A percentile compares a stretch with the other conserved stretches of the same genome.
These are phyloP conservation scores for Kradibia gibbosae DNA, from an alignment of 1,140 invertebrate species.

Conservation along the genomic window DNA sequence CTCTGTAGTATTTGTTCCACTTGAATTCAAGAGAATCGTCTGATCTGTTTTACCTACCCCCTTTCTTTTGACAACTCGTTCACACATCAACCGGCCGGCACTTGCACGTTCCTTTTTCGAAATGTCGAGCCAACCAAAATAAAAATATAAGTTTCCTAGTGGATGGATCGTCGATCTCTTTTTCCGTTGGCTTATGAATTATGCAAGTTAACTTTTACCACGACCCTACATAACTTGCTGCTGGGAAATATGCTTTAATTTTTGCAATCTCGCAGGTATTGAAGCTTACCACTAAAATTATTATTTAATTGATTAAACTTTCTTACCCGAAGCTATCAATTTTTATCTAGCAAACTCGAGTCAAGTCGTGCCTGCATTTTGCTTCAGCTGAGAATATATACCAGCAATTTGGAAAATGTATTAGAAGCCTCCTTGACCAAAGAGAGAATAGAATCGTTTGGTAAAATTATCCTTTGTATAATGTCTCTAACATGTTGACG, in stretches of 20 bases:
- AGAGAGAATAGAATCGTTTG: not conserved
- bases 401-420: not conserved
- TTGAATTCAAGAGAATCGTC: not conserved
- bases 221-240: not conserved
- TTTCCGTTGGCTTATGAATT: slow-evolving; percentile 23
- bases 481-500: not conserved
- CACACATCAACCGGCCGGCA: not conserved
- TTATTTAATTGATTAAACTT: slow-evolving; percentile 3
- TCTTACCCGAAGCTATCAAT: not conserved
- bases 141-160: not conserved
- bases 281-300: slow-evolving; percentile 15
- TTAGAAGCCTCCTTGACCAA: not conserved
- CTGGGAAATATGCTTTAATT: not conserved
- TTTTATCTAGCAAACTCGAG: not conserved
- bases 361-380: not conserved
- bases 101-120: not conserved
- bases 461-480: not conserved
- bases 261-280: slow-evolving; percentile 6
- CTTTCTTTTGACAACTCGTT: not conserved
- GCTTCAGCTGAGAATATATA: not conserved
- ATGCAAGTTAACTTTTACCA: slow-evolving; percentile 3
- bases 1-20: not conserved
- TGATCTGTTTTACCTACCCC: not conserved
- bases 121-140: not conserved
- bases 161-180: slow-evolving; percentile 15